These are phyloP conservation scores for Thryonomys swinderianus DNA, from an alignment of 2,113 vertebrate genomes.

Conservation along the genomic window DNA sequence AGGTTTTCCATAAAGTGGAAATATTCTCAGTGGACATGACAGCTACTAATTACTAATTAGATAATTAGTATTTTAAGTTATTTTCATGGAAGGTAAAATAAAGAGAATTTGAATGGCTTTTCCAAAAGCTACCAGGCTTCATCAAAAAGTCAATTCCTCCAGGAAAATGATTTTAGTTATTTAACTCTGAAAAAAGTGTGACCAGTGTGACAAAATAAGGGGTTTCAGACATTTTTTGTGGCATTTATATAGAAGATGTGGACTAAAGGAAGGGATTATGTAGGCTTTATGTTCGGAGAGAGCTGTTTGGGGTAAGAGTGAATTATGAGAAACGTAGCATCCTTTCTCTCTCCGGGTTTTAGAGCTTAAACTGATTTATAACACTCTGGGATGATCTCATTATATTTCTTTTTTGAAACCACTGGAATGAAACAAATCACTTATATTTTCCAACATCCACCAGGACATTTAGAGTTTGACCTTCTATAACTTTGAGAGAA, in stretches of 20 bases:
- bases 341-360: neutral
- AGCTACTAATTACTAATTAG: neutral
- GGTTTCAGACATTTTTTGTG: neutral
- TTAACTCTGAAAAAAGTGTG: neutral
- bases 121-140: neutral
- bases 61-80: constrained; percentile 12
- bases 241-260: neutral
- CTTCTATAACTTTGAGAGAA: neutral
- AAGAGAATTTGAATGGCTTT: constrained; percentile 49
- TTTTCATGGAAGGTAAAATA: constrained; percentile 31
- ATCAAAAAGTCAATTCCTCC: neutral
- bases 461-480: neutral
- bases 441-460: neutral
- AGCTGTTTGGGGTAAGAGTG: neutral
- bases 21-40: neutral
- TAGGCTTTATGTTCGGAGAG: neutral
- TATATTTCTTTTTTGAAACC: neutral
- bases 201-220: neutral
- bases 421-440: neutral
- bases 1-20: constrained; percentile 13
- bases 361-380: neutral
- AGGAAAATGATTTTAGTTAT: constrained; percentile 16
- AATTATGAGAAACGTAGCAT: neutral
- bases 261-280: neutral
- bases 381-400: neutral